These are phyloP conservation scores for Tinea trinotella DNA, from an alignment of 2,888 invertebrate genomes.

Conservation along the genomic window DNA sequence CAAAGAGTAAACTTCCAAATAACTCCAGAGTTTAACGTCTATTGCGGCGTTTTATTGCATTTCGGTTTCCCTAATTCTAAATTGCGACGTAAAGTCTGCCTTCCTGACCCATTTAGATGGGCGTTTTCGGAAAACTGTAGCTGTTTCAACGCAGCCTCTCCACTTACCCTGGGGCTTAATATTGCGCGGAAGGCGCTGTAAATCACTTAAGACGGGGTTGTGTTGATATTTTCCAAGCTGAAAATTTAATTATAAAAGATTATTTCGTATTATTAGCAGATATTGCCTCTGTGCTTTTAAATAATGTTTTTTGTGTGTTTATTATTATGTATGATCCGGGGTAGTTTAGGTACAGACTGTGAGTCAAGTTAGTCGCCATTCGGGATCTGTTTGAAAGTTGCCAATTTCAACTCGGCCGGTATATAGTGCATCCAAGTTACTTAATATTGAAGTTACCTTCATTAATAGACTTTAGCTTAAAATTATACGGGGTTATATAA, in stretches of 20 bases:
- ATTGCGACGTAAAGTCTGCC: constrained; percentile 64
- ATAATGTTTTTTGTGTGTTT: neutral
- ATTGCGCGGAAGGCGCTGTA: constrained; percentile 48
- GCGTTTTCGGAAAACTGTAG: constrained; percentile 29
- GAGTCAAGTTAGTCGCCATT: too few species aligned
- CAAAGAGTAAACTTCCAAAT: constrained; percentile 13
- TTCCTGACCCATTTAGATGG: constrained; percentile 69
- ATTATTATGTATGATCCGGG: too few species aligned
- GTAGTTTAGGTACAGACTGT: too few species aligned
- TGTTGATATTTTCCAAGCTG: constrained; percentile 6
- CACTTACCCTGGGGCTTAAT: constrained; percentile 10
- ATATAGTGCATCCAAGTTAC: too few species aligned
- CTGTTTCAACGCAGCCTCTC: constrained; percentile 29
- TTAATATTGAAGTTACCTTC: too few species aligned
- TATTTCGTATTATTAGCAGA: constrained; percentile 6
- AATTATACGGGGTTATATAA: too few species aligned
- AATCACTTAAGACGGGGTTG: constrained; percentile 58
- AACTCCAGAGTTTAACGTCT: constrained; percentile 12
- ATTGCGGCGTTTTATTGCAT: constrained; percentile 48
- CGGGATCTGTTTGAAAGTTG: too few species aligned
- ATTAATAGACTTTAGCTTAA: too few species aligned
- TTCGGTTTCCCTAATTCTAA: constrained; percentile 57
- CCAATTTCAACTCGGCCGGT: too few species aligned
- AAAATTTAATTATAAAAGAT: constrained; percentile 13
- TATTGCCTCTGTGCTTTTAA: neutral